Evolutionary conservation across 2,797 vertebrate species (phyloP), one percentile per base, ranked within the genome.

Genomic region (Myotis planiceps): DNA sequence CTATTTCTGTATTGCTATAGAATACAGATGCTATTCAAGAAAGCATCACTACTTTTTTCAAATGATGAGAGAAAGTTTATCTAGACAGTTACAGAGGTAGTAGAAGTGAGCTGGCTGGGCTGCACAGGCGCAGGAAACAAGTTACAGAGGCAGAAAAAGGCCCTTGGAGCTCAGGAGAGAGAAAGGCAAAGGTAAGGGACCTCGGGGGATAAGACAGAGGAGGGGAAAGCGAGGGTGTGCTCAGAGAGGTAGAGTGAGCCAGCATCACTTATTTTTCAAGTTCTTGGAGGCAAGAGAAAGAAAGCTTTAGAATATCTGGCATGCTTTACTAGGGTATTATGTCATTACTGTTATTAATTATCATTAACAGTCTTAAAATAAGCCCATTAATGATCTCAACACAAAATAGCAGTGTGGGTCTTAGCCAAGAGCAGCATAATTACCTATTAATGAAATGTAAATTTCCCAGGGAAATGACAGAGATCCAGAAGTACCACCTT

Each of bases 371-470:
- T 96, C 90, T 97, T 97, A 96, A 97, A 97, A 96, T 96, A 95
- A 60, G 72, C 94, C 97, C 94, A 96, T 95, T 97, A 97, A 96
- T 90, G 90, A 97, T 95, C 82, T 96, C 80, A 92, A 95, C 96
- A 96, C 82, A 93, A 96, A 97, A 94, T 87, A 95, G 66, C 79
- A 39, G 71, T 93, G 83, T 51, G 45, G 89, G 95, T 96, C 92
- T 96, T 96, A 93, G 95, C 96, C 94, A 97, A 95, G 95, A 97
- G 83, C 79, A 80, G 92, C 90, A 78, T 92, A 97, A 97, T 97
- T 97, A 92, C 85, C 92, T 96, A 97, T 96, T 97, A 97, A 97
- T 96, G 95, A 97, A 96, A 97, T 97, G 96, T 51, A 97, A 97
- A 97, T 97, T 97, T 97, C 92, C 86, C 72, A 96, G 95, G 92